Evolutionary conservation across 2,888 invertebrate genomes (phyloP).

Genomic region (Epinotia bilunana): DNA sequence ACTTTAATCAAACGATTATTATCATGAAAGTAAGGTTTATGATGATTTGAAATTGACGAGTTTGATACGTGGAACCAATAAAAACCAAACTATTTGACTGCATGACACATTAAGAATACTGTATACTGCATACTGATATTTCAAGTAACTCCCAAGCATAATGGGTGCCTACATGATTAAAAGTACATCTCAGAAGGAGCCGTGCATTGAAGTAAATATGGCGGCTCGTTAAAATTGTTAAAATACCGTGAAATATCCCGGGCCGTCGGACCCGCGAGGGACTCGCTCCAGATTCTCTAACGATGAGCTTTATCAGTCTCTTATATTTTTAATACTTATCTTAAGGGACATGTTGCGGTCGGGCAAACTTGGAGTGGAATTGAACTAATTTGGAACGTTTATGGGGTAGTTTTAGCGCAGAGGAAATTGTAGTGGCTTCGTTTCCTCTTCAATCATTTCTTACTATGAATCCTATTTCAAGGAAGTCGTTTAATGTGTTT

Average conservation of each 20-base stretch:
- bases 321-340: conserved; percentile 79
- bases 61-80: neutral
- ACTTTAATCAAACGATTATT: too few relatives aligned
- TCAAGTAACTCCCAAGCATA: conserved; percentile 21
- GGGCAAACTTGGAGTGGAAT: conserved; percentile 67
- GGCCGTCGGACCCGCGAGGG: conserved; percentile 76
- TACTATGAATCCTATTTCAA: neutral
- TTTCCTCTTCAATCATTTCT: neutral
- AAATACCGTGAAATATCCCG: conserved; percentile 83
- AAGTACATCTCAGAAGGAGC: conserved; percentile 61
- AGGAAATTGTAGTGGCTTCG: conserved; percentile 6
- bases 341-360: conserved; percentile 71
- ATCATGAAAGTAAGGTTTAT: too few relatives aligned
- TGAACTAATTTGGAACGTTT: conserved; percentile 52
- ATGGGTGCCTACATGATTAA: conserved; percentile 57
- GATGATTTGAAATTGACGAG: too few relatives aligned
- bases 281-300: conserved; percentile 58
- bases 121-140: conserved; percentile 23
- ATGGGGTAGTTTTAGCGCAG: conserved; percentile 14
- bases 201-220: conserved; percentile 77
- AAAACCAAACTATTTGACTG: neutral
- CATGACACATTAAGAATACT: neutral
- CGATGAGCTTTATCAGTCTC: conserved; percentile 65
- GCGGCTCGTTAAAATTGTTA: conserved; percentile 83
- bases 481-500: neutral